Percentiles rank a stretch among this genome's conserved stretches.
These are phyloP conservation scores for Amazona finschi DNA, from an alignment of 2,797 vertebrate genomes.

Conservation along the genomic window DNA sequence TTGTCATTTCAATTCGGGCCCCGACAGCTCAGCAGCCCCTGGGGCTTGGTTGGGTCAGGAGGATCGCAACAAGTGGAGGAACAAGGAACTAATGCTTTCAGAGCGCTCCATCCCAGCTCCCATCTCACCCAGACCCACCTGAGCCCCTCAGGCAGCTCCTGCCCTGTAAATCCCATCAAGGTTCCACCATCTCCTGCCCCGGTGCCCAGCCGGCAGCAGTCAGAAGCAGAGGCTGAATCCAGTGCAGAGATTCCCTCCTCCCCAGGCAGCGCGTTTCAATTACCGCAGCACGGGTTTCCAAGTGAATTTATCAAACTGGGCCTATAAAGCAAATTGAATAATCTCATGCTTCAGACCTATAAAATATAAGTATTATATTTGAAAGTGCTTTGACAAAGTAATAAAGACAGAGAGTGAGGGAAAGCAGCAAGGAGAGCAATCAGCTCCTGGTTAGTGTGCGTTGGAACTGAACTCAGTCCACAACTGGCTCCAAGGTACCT, in stretches of 20 bases:
- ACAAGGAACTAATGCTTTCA: not conserved
- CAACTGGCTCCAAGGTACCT: rapidly evolving
- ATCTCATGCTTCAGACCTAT: constrained; percentile 57
- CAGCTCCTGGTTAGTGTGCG: not conserved
- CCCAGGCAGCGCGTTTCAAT: constrained; percentile 47
- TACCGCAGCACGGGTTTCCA: not conserved
- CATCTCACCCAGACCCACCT: not conserved
- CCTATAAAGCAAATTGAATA: constrained; percentile 71
- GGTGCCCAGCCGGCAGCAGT: not conserved
- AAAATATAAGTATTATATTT: constrained; percentile 61
- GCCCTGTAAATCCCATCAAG: not conserved
- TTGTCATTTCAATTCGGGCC: constrained; percentile 13
- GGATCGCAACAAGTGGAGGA: not conserved
- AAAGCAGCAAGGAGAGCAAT: not conserved
- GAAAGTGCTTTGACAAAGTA: constrained; percentile 62
- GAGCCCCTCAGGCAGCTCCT: not conserved
- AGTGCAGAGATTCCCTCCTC: constrained; percentile 12
- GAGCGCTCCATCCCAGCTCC: not conserved
- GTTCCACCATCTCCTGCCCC: not conserved
- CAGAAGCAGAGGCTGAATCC: not conserved
- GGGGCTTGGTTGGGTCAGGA: not conserved
- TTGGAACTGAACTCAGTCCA: not conserved
- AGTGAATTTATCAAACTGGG: constrained; percentile 63
- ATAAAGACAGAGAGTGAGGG: constrained; percentile 43
- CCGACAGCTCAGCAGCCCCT: not conserved